Percentiles rank a stretch among this genome's conserved stretches.
phyloP scores from a whole-genome alignment of 2,888 invertebrate genomes.

The Notodonta dromedarius region DNA sequence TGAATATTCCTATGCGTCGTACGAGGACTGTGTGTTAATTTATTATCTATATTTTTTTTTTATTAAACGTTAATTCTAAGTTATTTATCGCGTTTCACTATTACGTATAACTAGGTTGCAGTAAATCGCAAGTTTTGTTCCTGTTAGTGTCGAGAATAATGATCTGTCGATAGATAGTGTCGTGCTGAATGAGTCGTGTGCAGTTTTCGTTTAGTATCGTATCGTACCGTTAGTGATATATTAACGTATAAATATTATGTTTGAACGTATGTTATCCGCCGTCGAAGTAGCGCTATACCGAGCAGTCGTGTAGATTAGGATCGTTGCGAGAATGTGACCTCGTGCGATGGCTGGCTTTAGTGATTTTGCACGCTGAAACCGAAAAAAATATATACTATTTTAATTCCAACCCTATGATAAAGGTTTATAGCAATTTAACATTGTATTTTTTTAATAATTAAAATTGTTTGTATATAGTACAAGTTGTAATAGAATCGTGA shows the following conservation, averaged over 20 bases:
- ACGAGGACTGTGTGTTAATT: conserved; percentile 82
- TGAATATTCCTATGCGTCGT: conserved; percentile 75
- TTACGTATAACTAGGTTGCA: conserved; percentile 52
- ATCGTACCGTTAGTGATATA: conserved; percentile 50
- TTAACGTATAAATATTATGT: conserved; percentile 56
- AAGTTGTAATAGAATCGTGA: conserved; percentile 78
- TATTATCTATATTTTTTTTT: conserved; percentile 73
- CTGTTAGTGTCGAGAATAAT: conserved; percentile 57
- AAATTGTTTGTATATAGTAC: conserved; percentile 84
- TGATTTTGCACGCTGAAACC: conserved; percentile 77
- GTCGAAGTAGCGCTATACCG: conserved; percentile 52
- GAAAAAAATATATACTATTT: conserved; percentile 67
- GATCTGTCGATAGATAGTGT: conserved; percentile 66
- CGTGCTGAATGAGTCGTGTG: conserved; percentile 64
- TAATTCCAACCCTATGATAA: conserved; percentile 80
- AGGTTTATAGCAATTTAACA: conserved; percentile 77
- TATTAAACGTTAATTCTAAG: conserved; percentile 66
- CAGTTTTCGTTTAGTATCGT: conserved; percentile 60
- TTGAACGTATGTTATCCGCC: conserved; percentile 56
- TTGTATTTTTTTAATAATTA: conserved; percentile 74
- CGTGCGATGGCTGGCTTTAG: conserved; percentile 74
- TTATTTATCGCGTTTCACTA: conserved; percentile 76
- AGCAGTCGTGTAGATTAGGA: conserved; percentile 53
- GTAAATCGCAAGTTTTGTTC: conserved; percentile 59
- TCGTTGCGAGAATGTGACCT: conserved; percentile 65